Conservation (phyloP, 2,797 vertebrate genomes). For the Microcaecilia unicolor region DNA sequence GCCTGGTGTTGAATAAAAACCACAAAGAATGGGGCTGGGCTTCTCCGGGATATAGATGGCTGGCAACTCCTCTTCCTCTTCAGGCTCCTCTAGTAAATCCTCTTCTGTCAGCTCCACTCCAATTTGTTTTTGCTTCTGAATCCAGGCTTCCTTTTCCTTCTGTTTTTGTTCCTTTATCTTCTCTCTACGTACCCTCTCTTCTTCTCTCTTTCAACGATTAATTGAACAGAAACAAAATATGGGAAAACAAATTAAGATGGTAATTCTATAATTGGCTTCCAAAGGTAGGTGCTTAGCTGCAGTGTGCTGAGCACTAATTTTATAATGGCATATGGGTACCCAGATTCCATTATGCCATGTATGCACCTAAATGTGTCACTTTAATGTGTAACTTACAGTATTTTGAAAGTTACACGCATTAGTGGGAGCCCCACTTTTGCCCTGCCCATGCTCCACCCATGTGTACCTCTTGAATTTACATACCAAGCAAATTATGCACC, state of each 20-base stretch:
- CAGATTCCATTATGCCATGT: no score
- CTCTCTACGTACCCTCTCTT: constrained; percentile 55
- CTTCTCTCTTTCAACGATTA: constrained; percentile 72
- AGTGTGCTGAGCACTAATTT: no score
- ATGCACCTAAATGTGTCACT: no score
- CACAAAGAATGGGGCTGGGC: constrained; percentile 76
- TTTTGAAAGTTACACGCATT: no score
- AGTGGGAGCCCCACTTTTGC: no score
- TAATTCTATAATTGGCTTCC: not conserved
- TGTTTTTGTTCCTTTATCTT: constrained; percentile 38
- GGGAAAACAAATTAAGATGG: not conserved
- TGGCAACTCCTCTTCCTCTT: constrained; percentile 63
- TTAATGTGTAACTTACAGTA: no score
- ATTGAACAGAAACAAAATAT: no score
- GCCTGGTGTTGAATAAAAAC: constrained; percentile 78
- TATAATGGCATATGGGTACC: no score
- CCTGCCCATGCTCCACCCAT: no score
- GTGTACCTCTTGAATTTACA: no score
- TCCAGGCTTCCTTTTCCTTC: constrained; percentile 28
- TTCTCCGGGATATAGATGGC: constrained; percentile 58
- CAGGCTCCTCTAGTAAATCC: constrained; percentile 5
- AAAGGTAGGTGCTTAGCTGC: no score
- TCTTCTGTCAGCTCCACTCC: constrained; percentile 33
- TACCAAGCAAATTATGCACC: no score
- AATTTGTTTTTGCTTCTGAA: constrained; percentile 35